Conservation (phyloP, 2,113 vertebrate genomes). For the Callaeas wilsoni region DNA sequence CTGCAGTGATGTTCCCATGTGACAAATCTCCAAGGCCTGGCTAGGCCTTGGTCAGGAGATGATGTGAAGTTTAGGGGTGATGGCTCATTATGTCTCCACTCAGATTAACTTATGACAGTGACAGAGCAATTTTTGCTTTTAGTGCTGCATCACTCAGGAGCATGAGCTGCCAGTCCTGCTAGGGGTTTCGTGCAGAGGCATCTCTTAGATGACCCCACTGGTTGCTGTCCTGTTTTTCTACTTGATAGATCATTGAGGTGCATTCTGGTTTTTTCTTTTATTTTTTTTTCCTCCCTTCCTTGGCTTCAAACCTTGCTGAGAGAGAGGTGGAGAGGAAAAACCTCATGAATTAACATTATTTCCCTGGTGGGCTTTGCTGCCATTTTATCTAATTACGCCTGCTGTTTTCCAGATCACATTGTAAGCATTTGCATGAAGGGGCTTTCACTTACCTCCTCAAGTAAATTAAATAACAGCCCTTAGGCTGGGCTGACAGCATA, state of each 20-base stretch:
- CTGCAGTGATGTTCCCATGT: background rate
- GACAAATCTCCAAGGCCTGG: background rate
- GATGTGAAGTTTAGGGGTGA: background rate
- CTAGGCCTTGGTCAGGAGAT: background rate
- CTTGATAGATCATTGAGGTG: background rate
- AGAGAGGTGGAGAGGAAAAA: conserved; percentile 47
- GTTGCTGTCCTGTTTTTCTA: background rate
- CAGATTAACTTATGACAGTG: background rate
- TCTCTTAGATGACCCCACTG: background rate
- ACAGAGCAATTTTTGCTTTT: background rate
- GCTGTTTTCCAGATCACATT: conserved; percentile 65
- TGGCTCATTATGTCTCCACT: background rate
- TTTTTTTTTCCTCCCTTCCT: background rate
- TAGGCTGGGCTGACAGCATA: conserved; percentile 58
- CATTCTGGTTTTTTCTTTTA: background rate
- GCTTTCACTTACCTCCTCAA: conserved; percentile 67
- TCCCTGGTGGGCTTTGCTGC: conserved; percentile 58
- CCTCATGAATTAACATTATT: conserved; percentile 54
- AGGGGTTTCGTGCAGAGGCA: background rate
- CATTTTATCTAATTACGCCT: conserved; percentile 66
- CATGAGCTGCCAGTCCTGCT: background rate
- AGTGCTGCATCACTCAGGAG: background rate
- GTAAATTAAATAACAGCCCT: conserved; percentile 67
- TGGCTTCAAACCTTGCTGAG: conserved; percentile 33
- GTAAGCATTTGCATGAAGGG: conserved; percentile 65